A percentile compares a stretch with the other conserved stretches of the same genome.
Conservation (phyloP, 2,888 invertebrate species). For the Cephus rjabovi region DNA sequence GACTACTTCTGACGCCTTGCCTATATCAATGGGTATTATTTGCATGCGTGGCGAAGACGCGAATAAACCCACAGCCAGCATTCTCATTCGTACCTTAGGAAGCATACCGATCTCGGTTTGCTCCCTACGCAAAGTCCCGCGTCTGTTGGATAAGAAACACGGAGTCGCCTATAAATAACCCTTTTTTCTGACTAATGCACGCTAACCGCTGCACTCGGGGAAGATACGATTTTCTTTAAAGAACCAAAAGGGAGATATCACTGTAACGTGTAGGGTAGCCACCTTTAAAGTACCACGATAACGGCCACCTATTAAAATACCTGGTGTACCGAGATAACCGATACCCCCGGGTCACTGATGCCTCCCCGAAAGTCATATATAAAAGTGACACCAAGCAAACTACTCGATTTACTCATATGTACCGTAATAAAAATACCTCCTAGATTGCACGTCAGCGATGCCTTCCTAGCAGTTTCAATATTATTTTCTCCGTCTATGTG, state of each 20-base stretch:
- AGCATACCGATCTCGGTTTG: not conserved
- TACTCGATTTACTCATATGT: not conserved
- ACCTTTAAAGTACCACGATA: not conserved
- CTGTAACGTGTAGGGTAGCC: not conserved
- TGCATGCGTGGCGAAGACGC: not conserved
- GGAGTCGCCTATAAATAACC: not conserved
- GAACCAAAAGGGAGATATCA: not conserved
- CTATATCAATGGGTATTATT: not conserved
- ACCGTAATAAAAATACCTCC: not conserved
- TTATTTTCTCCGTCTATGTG: no score
- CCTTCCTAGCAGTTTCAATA: no score
- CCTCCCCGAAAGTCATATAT: not conserved
- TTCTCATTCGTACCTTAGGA: not conserved
- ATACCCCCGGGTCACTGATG: not conserved
- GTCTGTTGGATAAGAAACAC: not conserved
- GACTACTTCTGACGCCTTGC: not conserved
- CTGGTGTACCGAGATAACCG: not conserved
- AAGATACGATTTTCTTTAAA: not conserved
- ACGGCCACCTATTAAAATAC: not conserved
- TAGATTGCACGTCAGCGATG: no score
- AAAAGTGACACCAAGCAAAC: not conserved
- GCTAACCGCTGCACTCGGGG: not conserved
- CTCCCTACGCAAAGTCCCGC: not conserved
- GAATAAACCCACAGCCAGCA: not conserved
- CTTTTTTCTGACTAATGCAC: not conserved